These are phyloP conservation scores for Toxonevra muliebris DNA, from an alignment of 2,888 invertebrate species.

Conservation along the genomic window DNA sequence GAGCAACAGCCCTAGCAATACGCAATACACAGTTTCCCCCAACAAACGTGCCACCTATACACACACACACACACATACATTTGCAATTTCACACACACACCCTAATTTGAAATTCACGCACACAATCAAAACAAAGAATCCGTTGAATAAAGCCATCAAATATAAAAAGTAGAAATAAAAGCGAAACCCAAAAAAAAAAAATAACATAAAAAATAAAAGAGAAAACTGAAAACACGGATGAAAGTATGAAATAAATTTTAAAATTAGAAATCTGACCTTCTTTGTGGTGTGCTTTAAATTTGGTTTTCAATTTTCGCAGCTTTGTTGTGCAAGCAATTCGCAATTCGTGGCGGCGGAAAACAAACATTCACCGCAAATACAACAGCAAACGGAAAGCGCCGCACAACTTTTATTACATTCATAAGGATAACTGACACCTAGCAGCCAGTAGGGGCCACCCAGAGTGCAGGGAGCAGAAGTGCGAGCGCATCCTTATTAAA, in stretches of 20 bases:
- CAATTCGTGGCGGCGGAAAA: not conserved
- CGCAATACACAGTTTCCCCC: not conserved
- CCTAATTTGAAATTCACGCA: not conserved
- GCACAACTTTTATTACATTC: conserved; percentile 45
- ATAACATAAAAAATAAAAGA: conserved; percentile 4
- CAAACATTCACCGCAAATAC: not conserved
- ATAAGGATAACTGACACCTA: conserved; percentile 45
- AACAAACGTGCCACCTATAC: not conserved
- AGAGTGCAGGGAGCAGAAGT: too few relatives aligned
- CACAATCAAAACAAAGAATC: not conserved
- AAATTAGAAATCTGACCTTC: conserved; percentile 52
- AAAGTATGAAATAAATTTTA: conserved; percentile 36
- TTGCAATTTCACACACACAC: not conserved
- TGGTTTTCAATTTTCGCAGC: conserved; percentile 15
- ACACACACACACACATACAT: not conserved
- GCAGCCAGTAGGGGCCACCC: not conserved
- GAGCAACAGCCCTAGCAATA: not conserved
- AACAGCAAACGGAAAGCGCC: conserved; percentile 27
- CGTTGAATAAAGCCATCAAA: not conserved
- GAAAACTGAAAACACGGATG: not conserved
- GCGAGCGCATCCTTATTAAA: conserved; percentile 48
- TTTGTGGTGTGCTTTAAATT: conserved; percentile 39
- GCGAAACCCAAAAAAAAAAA: not conserved
- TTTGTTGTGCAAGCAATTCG: not conserved
- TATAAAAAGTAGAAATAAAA: not conserved